Conservation (phyloP, 2,888 invertebrate species). For the Anagyrus pseudococci region DNA sequence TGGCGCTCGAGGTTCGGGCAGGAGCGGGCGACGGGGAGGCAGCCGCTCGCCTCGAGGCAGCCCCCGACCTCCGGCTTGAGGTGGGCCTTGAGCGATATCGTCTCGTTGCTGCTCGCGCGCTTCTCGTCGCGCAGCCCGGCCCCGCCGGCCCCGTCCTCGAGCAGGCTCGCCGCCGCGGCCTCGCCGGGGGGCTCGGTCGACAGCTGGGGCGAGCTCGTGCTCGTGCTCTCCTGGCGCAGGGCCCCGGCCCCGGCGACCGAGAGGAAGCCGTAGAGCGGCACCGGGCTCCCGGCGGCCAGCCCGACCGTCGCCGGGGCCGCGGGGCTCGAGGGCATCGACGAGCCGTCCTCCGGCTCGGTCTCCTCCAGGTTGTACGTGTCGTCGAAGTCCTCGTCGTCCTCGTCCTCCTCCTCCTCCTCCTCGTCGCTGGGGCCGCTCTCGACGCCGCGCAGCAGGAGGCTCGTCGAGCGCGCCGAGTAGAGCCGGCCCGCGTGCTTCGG, state of each 20-base stretch:
- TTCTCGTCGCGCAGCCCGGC: conserved; percentile 30
- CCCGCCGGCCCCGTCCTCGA: conserved; percentile 47
- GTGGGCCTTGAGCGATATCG: conserved; percentile 21
- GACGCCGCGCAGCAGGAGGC: conserved; percentile 49
- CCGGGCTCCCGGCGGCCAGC: conserved; percentile 56
- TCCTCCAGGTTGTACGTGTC: conserved; percentile 43
- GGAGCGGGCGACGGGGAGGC: conserved; percentile 63
- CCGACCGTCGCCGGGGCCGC: conserved; percentile 59
- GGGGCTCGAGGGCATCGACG: conserved; percentile 56
- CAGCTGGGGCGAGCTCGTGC: conserved; percentile 58
- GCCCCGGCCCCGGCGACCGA: conserved; percentile 65
- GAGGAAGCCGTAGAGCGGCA: conserved; percentile 56
- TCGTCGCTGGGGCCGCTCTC: conserved; percentile 53
- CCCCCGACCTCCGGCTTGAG: background rate
- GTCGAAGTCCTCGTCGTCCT: conserved; percentile 39
- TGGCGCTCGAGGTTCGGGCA: conserved; percentile 64
- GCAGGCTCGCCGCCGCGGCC: conserved; percentile 59
- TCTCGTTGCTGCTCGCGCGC: conserved; percentile 32
- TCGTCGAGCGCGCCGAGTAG: conserved; percentile 41
- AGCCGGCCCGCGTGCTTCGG: conserved; percentile 31
- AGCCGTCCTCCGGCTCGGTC: conserved; percentile 65
- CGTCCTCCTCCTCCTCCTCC: conserved; percentile 43
- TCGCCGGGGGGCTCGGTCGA: conserved; percentile 54
- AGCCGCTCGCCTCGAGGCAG: conserved; percentile 46
- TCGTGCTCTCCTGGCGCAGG: conserved; percentile 59